Evolutionary conservation across 2,888 invertebrate genomes (phyloP), one percentile per base, ranked within the genome.

Genomic region (Odontocolon sp.): DNA sequence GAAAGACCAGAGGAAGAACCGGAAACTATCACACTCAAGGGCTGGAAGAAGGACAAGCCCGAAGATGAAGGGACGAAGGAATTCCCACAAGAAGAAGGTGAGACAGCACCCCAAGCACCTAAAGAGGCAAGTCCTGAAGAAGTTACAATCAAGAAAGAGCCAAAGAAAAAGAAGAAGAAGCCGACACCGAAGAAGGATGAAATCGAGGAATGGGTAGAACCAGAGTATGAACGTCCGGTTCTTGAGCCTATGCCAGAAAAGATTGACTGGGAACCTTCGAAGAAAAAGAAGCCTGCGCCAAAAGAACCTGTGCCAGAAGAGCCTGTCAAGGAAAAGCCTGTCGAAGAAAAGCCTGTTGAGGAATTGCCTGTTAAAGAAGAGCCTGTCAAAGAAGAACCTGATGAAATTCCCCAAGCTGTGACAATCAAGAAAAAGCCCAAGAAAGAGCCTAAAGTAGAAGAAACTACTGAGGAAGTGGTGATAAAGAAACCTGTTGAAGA

Each of bases 371-470:
- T 45, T 8, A 75, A 80, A 63, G 77, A 79, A 54, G 80, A 80
- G 26, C 69, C 71, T 26, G 87, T 87, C 80, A 87, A 87, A 59
- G 91, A 91, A 28, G 87, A 87, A 79, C 91, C 91, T 42, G 91
- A 91, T 82, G 91, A 92, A 82, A 88, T 91, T 57, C 91, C 91
- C 9, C 73, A 78, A 36, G 80, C 89, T n/a, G 91, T 91, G 83
- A 74, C 21, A 1, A 61, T 66, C 82, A 87, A 80, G 86, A 89
- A 82, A 80, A 84, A 71, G 72, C 81, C 57, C 83, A 89, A 84
- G 40, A 78, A 78, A 33, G 71, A 78, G 36, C 79, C 63, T 3
- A 50, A 56, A 8, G 69, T 61, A 2, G 80, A 82, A 31, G 84
- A 83, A 68, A 63, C 47, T 0, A 23, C 77, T 0, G 79, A 78